phyloP scores from a whole-genome alignment of 2,113 vertebrate species.

The Todiramphus chloris region DNA sequence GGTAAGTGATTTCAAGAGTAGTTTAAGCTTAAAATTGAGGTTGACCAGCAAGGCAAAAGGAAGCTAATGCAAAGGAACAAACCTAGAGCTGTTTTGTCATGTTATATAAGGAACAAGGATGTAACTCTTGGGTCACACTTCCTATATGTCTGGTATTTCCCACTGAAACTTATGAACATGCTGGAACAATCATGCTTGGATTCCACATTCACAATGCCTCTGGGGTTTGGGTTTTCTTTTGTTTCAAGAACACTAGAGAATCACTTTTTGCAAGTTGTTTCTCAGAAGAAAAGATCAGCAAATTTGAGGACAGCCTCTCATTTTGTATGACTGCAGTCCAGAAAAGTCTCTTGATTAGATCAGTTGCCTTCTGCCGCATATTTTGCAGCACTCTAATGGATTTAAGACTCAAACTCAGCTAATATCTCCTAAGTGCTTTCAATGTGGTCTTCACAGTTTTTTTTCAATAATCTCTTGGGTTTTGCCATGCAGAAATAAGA shows the following conservation, averaged over 20 bases:
- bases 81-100: background rate
- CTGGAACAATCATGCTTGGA: background rate
- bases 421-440: background rate
- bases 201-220: background rate
- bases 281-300: background rate
- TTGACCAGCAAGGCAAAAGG: background rate
- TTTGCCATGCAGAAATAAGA: background rate
- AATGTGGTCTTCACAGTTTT: rapidly evolving
- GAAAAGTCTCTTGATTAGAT: background rate
- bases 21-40: background rate
- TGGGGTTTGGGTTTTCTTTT: background rate
- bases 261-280: background rate
- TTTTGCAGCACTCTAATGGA: background rate
- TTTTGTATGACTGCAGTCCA: background rate
- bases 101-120: background rate
- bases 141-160: background rate
- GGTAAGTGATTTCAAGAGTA: slow-evolving; percentile 67
- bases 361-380: background rate
- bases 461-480: background rate
- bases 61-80: background rate
- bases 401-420: background rate
- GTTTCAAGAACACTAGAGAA: background rate
- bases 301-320: background rate
- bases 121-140: background rate
- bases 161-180: background rate